These are phyloP conservation scores for Atrina japonica DNA, from an alignment of 2,888 invertebrate species.

Conservation along the genomic window DNA sequence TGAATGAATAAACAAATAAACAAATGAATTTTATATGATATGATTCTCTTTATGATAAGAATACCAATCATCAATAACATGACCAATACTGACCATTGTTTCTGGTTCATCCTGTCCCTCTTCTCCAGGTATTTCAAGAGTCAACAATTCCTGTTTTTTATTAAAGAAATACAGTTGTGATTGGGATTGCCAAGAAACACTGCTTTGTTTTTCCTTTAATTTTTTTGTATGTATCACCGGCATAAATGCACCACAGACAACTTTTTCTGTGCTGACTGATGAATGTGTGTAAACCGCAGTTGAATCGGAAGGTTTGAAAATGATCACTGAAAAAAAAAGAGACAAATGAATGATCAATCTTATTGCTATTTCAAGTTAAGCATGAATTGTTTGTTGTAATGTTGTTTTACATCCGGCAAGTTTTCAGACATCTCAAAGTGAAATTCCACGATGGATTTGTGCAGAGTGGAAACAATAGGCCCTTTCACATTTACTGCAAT, in stretches of 20 bases:
- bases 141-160: slow-evolving; percentile 65
- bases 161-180: slow-evolving; percentile 74
- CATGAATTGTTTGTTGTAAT: no score
- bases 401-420: no score
- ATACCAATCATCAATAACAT: no score
- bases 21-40: no score
- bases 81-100: background rate
- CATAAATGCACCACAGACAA: slow-evolving; percentile 66
- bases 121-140: slow-evolving; percentile 48
- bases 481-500: no score
- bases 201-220: slow-evolving; percentile 42
- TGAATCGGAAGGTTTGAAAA: slow-evolving; percentile 82
- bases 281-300: slow-evolving; percentile 59
- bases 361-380: no score
- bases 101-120: slow-evolving; percentile 12
- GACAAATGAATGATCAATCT: background rate
- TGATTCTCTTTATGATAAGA: no score
- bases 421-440: no score
- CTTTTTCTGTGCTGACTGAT: slow-evolving; percentile 37
- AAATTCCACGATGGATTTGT: no score
- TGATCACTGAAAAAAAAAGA: slow-evolving; percentile 83
- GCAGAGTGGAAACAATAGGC: no score
- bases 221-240: slow-evolving; percentile 58
- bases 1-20: no score
- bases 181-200: slow-evolving; percentile 64